These are phyloP conservation scores for Siniperca knerii DNA, from an alignment of 2,113 vertebrate species.

Conservation along the genomic window DNA sequence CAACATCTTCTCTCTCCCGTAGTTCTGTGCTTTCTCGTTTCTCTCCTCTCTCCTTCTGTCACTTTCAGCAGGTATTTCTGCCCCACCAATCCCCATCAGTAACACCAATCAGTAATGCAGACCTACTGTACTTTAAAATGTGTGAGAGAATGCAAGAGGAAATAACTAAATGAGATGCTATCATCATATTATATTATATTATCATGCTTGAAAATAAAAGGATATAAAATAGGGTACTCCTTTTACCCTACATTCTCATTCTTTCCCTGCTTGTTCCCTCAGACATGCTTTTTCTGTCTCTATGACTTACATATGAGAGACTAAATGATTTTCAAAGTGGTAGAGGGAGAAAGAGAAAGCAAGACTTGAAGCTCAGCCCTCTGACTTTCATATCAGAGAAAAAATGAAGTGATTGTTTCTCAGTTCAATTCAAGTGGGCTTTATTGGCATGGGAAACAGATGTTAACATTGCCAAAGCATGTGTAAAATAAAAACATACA, in stretches of 20 bases:
- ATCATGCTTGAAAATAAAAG: constrained; percentile 24
- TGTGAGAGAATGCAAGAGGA: constrained; percentile 1
- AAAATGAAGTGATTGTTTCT: constrained; percentile 70
- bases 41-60: too few relatives aligned
- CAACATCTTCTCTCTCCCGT: too few relatives aligned
- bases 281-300: constrained; percentile 24
- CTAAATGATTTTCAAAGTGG: constrained; percentile 59
- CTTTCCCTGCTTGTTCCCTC: constrained; percentile 7
- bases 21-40: too few relatives aligned
- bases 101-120: not conserved
- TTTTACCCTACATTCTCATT: constrained; percentile 27
- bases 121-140: not conserved
- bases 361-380: constrained; percentile 50
- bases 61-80: too few relatives aligned
- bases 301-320: constrained; percentile 56
- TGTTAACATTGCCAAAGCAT: too few relatives aligned
- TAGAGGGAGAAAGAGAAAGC: constrained; percentile 26
- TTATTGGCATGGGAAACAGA: too few relatives aligned
- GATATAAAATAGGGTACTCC: not conserved
- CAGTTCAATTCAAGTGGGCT: too few relatives aligned
- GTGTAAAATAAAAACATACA: too few relatives aligned
- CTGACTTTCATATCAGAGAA: constrained; percentile 77
- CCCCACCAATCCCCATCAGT: too few relatives aligned
- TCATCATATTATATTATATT: not conserved
- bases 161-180: not conserved